These are phyloP conservation scores for Apamea anceps DNA, from an alignment of 2,888 invertebrate genomes.

Conservation along the genomic window DNA sequence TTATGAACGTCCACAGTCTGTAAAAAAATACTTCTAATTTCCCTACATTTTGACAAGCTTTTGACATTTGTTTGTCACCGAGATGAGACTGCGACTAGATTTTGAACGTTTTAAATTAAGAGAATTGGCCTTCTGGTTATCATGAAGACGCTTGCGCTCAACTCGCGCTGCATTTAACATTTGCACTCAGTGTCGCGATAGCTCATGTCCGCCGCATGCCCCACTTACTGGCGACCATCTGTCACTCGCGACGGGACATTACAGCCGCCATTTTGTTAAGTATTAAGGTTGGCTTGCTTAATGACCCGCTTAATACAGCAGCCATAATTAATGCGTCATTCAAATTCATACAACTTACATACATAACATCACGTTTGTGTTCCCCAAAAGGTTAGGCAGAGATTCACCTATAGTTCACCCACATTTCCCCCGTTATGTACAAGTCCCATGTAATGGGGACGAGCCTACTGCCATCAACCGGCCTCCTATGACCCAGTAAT, in stretches of 20 bases:
- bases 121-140: background rate
- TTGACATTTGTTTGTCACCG: too few species aligned
- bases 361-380: background rate
- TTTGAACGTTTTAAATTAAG: too few species aligned
- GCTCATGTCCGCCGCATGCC: conserved; percentile 41
- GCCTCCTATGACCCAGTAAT: too few species aligned
- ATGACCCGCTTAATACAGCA: conserved; percentile 19
- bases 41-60: too few species aligned
- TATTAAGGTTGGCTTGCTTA: conserved; percentile 20
- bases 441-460: too few species aligned
- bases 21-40: too few species aligned
- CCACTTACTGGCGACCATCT: conserved; percentile 35
- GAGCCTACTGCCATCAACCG: too few species aligned
- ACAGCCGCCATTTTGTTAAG: conserved; percentile 36
- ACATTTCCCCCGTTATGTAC: background rate
- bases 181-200: conserved; percentile 34
- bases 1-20: too few species aligned
- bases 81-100: too few species aligned
- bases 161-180: conserved; percentile 41
- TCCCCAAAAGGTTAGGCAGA: background rate
- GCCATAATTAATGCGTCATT: conserved; percentile 13
- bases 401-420: background rate
- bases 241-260: conserved; percentile 43
- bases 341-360: background rate
- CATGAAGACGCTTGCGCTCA: conserved; percentile 1